Evolutionary conservation across 2,888 invertebrate species (phyloP).

Genomic region (Melipona bicolor): DNA sequence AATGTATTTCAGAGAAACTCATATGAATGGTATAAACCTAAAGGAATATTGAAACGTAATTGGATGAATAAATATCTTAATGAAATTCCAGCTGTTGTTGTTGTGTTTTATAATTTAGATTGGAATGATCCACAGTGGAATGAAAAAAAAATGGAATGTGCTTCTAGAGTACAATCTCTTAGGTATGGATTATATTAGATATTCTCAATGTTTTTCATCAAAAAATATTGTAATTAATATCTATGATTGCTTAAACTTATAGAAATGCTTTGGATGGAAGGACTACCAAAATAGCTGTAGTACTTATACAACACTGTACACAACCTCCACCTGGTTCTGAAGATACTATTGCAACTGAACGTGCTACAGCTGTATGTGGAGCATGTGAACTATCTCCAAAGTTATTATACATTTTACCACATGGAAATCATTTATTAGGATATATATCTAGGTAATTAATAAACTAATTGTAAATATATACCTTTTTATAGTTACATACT

Average conservation of each 20-base stretch:
- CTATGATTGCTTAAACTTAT: constrained; percentile 5
- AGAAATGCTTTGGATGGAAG: constrained; percentile 91
- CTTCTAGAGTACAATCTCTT: constrained; percentile 93
- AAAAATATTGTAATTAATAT: not conserved
- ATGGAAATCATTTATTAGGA: constrained; percentile 93
- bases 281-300: constrained; percentile 92
- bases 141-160: constrained; percentile 97
- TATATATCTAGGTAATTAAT: constrained; percentile 86
- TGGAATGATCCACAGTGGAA: constrained; percentile 98
- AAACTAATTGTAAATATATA: constrained; percentile 3
- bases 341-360: constrained; percentile 94
- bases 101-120: constrained; percentile 98
- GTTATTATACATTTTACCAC: constrained; percentile 95
- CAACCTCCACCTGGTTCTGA: constrained; percentile 91
- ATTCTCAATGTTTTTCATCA: not conserved
- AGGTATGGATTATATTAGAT: constrained; percentile 83
- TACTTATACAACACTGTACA: constrained; percentile 94
- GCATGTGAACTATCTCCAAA: constrained; percentile 97
- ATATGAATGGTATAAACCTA: constrained; percentile 98
- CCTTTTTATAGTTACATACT: not conserved
- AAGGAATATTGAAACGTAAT: constrained; percentile 96
- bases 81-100: constrained; percentile 95
- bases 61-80: constrained; percentile 98
- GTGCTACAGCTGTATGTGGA: constrained; percentile 95
- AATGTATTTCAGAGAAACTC: constrained; percentile 88